Base-by-base conservation (phyloP, 2,113 vertebrate genomes). In the Hiodon tergisus region DNA sequence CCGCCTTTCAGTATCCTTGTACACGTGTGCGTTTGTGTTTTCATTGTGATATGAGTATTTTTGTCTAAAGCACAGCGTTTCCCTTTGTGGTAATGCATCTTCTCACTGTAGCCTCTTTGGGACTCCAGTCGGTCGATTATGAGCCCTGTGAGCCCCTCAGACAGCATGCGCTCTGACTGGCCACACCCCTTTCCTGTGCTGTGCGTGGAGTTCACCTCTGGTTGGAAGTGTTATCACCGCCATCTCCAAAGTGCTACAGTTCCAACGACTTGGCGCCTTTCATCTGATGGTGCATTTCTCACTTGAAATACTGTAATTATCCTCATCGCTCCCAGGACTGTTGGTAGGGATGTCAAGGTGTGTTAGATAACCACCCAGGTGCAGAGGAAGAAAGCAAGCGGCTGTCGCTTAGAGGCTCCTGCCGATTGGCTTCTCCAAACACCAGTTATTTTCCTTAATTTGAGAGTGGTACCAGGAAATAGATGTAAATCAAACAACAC, bases 51-150 rank as follows among this genome's bases (percentile, higher is more conserved):
- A 13, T 75, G 9, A 68, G 63, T 59, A 60, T 77, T 53, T 60
- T 31, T 57, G 61, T 72, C 55, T 73, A 71, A 62, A 31, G 75
- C 50, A 74, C 17, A 71, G 59, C 73, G 57, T 76, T 60, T 78
- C 67, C 17, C 58, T 63, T 53, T 54, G 73, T 65, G 68, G 54
- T 7, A 66, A 54, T 69, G 58, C 62, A 55, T 77, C 60, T 70
- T 54, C 70, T 55, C 55, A 50, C 73, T 51, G 4, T 50, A 61
- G 60, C 74, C 59, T 63, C 81, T 83, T 83, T 83, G 79, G 80
- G 76, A 75, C 79, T 79, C 65, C 57, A 69, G 76, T 75, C n/a
- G 79, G 77, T 80, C n/a, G n/a, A n/a, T 80, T 79, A 79, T 74
- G 79, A 79, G 72, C 61, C 47, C 51, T 67, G 60, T 65, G 75